Conservation (phyloP, 2,113 vertebrate genomes). For the Leucoraja erinaceus region DNA sequence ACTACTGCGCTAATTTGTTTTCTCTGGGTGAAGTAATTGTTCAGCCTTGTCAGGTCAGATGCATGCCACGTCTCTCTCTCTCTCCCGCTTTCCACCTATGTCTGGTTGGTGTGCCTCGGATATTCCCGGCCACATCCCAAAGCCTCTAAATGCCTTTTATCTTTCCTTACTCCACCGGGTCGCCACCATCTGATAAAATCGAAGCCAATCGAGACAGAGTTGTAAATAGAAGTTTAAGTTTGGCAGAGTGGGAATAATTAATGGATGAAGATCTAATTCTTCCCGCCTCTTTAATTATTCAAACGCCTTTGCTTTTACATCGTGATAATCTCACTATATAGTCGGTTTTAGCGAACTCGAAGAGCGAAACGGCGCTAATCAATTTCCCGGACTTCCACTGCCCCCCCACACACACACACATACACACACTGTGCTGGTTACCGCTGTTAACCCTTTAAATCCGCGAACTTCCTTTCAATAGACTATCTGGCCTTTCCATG, state of each 20-base stretch:
- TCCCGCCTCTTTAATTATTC: not conserved
- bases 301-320: not conserved
- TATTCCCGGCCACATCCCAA: not conserved
- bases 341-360: not conserved
- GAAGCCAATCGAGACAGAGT: not conserved
- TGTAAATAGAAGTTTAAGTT: not conserved
- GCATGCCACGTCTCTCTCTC: not conserved
- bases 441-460: not conserved
- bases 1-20: not conserved
- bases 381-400: no score
- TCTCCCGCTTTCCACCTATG: not conserved
- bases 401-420: no score
- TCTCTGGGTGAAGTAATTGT: not conserved
- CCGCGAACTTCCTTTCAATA: not conserved
- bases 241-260: not conserved
- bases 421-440: not conserved
- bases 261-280: not conserved
- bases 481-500: not conserved
- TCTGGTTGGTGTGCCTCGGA: not conserved
- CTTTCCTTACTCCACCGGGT: not conserved
- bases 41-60: not conserved
- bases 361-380: not conserved
- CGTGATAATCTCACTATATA: not conserved
- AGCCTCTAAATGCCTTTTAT: not conserved
- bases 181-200: not conserved